Base-by-base conservation (phyloP, 1,140 invertebrate genomes). In the Temnothorax nylanderi region DNA sequence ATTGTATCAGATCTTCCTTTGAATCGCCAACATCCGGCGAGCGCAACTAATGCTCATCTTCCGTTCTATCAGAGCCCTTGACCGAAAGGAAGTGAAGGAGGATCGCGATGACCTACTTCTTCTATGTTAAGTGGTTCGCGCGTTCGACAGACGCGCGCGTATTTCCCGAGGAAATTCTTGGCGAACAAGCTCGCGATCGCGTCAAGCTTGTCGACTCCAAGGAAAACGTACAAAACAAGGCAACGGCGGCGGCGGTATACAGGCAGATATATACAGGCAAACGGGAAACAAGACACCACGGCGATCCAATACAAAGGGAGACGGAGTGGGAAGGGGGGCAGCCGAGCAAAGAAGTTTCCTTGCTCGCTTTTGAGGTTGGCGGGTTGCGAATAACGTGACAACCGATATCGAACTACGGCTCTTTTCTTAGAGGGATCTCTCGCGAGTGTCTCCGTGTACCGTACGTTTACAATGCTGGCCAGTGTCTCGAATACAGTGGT, bases 321-420 rank as follows among this genome's bases (percentile, higher is more conserved):
- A 74, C 13, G 41, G 65, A 13, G 86, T n/a, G 21, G 21, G 44
- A 49, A 44, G 32, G 34, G 49, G 65, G 37, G 21, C n/a, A 47
- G 11, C 21, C 32, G 41, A 41, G 54, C 54, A 87, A 87, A 87
- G 65, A 87, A 81, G 75, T 81, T 86, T 58, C 64, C 75, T 47
- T 58, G 69, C 26, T 84, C 80, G 80, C 69, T 84, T 74, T 84
- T 75, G 80, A 75, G 69, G 80, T 84, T 84, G 69, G 80, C 54
- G 64, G 77, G 51, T 86, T 67, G 85, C 76, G 76, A 81, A 86
- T 80, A 78, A 64, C 85, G 77, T 64, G 77, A 86, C 77, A 80
- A 64, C 49, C 85, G 85, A 86, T 81, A 58, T 69, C 60, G 77
- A 51, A 67, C 84, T 86, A 54, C 41, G 47, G 49, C 37, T 82